Conservation (phyloP, 2,888 invertebrate genomes). For the Amphipoea oculea region DNA sequence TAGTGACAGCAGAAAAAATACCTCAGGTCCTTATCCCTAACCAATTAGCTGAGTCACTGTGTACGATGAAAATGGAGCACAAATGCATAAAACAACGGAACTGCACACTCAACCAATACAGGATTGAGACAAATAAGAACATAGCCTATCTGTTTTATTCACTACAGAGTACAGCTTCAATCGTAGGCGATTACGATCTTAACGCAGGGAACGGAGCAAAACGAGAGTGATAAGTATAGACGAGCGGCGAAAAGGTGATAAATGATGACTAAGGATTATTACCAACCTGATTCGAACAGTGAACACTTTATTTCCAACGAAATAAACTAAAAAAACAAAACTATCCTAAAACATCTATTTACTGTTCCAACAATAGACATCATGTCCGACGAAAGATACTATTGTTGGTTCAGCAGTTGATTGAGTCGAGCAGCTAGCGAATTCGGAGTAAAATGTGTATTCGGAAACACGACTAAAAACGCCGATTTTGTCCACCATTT, state of each 20-base stretch:
- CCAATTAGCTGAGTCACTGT: not conserved
- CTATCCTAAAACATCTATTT: not conserved
- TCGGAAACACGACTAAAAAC: not conserved
- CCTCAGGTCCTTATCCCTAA: not conserved
- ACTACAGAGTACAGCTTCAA: constrained; percentile 13
- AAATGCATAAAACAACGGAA: constrained; percentile 24
- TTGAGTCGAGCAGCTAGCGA: not conserved
- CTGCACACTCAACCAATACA: constrained; percentile 1
- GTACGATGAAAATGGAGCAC: not conserved
- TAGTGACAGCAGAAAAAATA: not conserved
- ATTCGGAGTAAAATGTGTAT: not conserved
- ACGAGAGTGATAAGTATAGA: not conserved
- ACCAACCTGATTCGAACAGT: not conserved
- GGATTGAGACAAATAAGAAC: constrained; percentile 28
- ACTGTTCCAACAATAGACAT: not conserved
- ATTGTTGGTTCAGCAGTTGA: not conserved
- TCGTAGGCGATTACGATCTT: constrained; percentile 22
- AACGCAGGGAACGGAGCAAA: not conserved
- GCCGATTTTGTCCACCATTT: not conserved
- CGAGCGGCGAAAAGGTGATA: not conserved
- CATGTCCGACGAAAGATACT: not conserved
- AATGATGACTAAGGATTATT: not conserved
- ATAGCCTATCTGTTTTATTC: constrained; percentile 29
- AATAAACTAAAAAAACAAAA: too few species aligned
- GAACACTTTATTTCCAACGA: not conserved